phyloP scores from a whole-genome alignment of 1,140 invertebrate genomes.

The Anthonomus grandis region DNA sequence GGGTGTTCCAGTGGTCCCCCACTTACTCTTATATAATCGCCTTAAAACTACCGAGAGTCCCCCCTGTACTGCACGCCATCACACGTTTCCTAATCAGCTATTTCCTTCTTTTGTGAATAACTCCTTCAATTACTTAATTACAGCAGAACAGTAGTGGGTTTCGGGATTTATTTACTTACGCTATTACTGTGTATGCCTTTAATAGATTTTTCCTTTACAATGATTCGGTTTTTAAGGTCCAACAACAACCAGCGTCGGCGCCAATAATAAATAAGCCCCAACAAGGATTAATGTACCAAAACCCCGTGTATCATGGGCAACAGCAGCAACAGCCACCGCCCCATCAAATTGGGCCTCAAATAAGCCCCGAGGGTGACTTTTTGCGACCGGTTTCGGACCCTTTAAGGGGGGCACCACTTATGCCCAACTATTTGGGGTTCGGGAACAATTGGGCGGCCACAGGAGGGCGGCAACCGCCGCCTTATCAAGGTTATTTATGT shows the following conservation, averaged over 20 bases:
- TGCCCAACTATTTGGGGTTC: constrained; percentile 29
- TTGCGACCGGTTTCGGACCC: constrained; percentile 31
- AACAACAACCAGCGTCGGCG: no score
- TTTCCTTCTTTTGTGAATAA: constrained; percentile 20
- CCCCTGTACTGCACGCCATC: neutral
- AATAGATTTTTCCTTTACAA: neutral
- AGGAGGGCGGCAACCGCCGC: constrained; percentile 29
- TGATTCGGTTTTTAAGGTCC: neutral
- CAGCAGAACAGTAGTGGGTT: neutral
- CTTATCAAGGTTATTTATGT: constrained; percentile 39
- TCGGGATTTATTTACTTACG: constrained; percentile 5
- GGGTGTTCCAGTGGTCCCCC: neutral
- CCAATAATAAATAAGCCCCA: no score
- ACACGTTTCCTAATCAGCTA: constrained; percentile 20
- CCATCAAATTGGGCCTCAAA: constrained; percentile 12
- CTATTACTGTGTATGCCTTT: neutral
- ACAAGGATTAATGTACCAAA: no score
- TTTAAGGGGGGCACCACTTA: constrained; percentile 14
- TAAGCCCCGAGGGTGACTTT: constrained; percentile 33
- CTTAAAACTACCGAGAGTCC: neutral
- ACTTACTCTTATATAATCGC: neutral
- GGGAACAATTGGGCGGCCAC: constrained; percentile 9
- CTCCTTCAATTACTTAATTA: constrained; percentile 5
- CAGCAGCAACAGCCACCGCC: neutral
- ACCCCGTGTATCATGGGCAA: neutral